Base-by-base conservation (phyloP, 2,888 invertebrate species). In the Chymomyza amoena region DNA sequence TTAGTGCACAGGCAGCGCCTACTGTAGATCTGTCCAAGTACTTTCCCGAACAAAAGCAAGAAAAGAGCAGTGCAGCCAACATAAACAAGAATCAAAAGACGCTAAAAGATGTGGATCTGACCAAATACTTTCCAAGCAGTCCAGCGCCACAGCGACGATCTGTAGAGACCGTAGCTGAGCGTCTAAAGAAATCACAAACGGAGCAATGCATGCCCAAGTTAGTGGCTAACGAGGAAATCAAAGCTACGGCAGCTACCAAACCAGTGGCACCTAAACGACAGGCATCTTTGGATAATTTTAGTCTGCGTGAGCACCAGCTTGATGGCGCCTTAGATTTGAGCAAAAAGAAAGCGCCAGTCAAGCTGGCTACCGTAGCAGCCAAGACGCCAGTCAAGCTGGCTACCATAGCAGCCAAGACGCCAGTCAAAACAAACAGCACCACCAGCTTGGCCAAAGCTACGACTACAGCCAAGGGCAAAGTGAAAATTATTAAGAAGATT, bases 31-130 rank as follows among this genome's bases (percentile, higher is more conserved):
- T 92, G 1, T 89, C 91, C 9, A 92, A 91, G 70, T 92, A 91
- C 73, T 92, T 92, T 77, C 92, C 92, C 9, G 90, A 90, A 72
- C 89, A 90, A 61, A 90, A 91, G 75, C 81, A 79, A 18, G 89
- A 90, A 59, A 91, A 91, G 70, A 75, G 81, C 20, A 78, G 80
- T 7, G 61, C 88, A 0, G 79, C 75, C 6, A 84, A 82, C 2
- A 79, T 84, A 2, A 92, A 92, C 73, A 91, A 91, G 79, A 91
- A 89, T 70, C 92, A 92, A 68, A 92, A 92, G 77, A 90, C 89
- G 3, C 72, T 92, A 0, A 92, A 91, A 64, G 92, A 92, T 69
- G 90, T 92, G 2, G 90, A 92, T 79, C 76, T 92, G n/a, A 85
- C 90, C 13, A 91, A 91, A 72, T 92, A 92, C 68, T 92, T 92